phyloP scores from a whole-genome alignment of 2,888 invertebrate species.

The Pseudococcus viburni region DNA sequence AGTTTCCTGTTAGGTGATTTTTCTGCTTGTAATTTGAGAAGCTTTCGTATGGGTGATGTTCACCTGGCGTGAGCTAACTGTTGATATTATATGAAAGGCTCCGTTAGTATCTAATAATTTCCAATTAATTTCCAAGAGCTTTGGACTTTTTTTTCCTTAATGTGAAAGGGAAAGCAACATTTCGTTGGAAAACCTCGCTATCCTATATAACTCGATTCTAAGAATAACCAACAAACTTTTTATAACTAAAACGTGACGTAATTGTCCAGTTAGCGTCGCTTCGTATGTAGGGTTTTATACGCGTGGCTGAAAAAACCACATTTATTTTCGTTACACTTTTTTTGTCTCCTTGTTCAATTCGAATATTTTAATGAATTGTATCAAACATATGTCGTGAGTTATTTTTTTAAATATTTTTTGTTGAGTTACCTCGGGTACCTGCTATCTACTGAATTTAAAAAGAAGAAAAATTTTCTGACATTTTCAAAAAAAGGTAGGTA shows the following conservation, averaged over 20 bases:
- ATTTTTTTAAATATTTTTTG: too few species aligned
- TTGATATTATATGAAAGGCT: conserved; percentile 22
- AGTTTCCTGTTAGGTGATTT: conserved; percentile 26
- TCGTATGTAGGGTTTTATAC: background rate
- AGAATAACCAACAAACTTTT: conserved; percentile 15
- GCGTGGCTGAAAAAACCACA: background rate
- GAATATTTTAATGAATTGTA: too few species aligned
- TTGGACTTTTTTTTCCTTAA: background rate
- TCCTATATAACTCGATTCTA: background rate
- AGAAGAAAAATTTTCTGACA: too few species aligned
- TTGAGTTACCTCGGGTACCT: too few species aligned
- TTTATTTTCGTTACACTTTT: background rate
- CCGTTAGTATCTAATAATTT: conserved; percentile 24
- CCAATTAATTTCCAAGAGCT: conserved; percentile 32
- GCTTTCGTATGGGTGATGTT: background rate
- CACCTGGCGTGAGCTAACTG: conserved; percentile 27
- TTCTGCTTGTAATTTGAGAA: conserved; percentile 12
- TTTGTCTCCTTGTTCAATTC: background rate
- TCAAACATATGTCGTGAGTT: too few species aligned
- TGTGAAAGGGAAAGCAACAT: background rate
- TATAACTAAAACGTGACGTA: conserved; percentile 29
- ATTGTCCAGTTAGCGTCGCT: background rate
- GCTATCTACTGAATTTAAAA: too few species aligned
- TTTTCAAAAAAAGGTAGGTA: too few species aligned
- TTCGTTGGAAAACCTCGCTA: background rate